phyloP scores from a whole-genome alignment of 2,113 vertebrate genomes.

The Eublepharis macularius region DNA sequence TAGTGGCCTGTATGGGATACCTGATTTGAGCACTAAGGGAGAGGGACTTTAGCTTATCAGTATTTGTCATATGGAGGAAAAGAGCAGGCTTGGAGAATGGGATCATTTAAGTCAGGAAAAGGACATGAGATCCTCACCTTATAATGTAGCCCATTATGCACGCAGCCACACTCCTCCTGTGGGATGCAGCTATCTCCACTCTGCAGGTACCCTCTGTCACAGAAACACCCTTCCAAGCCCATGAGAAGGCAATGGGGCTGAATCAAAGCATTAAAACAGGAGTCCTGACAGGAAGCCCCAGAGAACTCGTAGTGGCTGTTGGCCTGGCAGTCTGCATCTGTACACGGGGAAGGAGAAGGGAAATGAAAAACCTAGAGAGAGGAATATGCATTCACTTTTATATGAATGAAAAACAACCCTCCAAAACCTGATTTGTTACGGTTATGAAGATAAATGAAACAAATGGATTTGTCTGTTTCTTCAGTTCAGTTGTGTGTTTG shows the following conservation, averaged over 20 bases:
- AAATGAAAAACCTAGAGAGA: neutral
- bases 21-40: too few species aligned
- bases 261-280: neutral
- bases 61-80: too few species aligned
- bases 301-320: conserved; percentile 32
- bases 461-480: too few species aligned
- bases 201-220: conserved; percentile 63
- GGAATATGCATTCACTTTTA: too few species aligned
- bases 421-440: too few species aligned
- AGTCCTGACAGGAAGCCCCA: neutral
- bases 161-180: conserved; percentile 69
- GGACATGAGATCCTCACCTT: neutral
- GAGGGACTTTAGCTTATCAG: too few species aligned
- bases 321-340: conserved; percentile 1
- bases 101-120: too few species aligned
- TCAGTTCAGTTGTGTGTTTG: too few species aligned
- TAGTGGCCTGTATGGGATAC: too few species aligned
- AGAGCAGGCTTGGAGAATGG: too few species aligned
- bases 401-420: too few species aligned
- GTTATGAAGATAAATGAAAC: too few species aligned
- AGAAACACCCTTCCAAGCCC: conserved; percentile 75
- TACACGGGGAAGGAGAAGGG: neutral
- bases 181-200: conserved; percentile 69
- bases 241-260: neutral
- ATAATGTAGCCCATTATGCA: conserved; percentile 65